Evolutionary conservation across 1,140 invertebrate species (phyloP).

Genomic region (Delia radicum): DNA sequence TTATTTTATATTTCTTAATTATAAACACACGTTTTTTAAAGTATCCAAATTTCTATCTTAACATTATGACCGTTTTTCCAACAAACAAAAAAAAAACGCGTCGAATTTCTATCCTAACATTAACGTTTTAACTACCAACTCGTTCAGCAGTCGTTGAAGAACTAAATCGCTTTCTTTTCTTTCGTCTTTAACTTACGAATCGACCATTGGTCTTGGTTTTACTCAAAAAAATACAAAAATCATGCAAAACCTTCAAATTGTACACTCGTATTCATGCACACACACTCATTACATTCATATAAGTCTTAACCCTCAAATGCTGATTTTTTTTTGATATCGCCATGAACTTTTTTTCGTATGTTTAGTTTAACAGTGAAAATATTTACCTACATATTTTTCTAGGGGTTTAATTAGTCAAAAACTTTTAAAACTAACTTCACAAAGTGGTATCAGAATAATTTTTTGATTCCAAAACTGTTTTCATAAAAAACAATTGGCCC

Average conservation of each 20-base stretch:
- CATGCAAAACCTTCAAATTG: neutral
- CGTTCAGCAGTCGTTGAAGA: constrained; percentile 3
- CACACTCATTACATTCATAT: neutral
- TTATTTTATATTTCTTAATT: neutral
- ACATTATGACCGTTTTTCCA: neutral
- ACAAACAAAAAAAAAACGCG: neutral
- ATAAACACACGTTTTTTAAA: neutral
- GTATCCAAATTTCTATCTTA: neutral
- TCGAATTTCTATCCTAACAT: neutral
- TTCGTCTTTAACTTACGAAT: neutral
- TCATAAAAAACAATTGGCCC: no score
- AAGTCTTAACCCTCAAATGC: no score
- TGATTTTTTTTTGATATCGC: no score
- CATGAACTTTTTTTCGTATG: no score
- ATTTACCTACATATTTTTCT: no score
- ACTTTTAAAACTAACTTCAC: no score
- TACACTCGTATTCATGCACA: neutral
- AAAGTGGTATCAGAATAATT: no score
- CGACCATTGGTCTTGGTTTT: neutral
- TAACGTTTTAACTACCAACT: neutral
- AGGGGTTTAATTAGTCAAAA: no score
- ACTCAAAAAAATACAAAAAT: neutral
- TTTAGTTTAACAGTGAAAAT: no score
- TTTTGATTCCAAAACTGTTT: no score
- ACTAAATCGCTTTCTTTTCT: neutral